Conservation (phyloP, 1,140 invertebrate genomes). For the Antheraea mylitta region DNA sequence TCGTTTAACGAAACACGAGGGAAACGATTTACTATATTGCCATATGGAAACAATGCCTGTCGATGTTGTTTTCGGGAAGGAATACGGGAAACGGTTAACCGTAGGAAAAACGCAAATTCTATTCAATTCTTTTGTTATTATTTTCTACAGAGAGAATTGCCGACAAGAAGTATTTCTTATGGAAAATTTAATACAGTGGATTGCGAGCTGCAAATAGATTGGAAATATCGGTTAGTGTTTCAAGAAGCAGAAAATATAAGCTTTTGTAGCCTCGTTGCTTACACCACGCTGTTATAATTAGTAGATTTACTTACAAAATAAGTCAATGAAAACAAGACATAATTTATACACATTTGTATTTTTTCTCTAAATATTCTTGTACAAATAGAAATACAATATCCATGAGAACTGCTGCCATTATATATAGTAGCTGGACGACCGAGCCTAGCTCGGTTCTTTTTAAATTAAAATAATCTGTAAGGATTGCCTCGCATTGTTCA, state of each 20-base stretch:
- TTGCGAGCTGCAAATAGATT: constrained; percentile 36
- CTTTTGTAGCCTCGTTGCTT: background rate
- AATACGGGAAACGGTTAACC: constrained; percentile 28
- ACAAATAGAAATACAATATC: too few species aligned
- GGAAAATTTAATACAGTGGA: constrained; percentile 50
- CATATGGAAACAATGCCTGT: constrained; percentile 40
- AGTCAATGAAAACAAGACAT: background rate
- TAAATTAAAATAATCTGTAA: too few species aligned
- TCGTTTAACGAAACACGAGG: constrained; percentile 29
- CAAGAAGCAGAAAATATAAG: background rate
- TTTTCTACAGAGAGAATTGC: constrained; percentile 42
- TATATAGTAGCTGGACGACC: too few species aligned
- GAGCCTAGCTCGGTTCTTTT: too few species aligned
- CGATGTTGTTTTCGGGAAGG: constrained; percentile 35
- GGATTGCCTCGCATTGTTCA: too few species aligned
- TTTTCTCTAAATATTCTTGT: too few species aligned
- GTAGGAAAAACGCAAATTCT: constrained; percentile 47
- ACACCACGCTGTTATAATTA: background rate
- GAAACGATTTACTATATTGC: constrained; percentile 43
- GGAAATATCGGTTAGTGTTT: constrained; percentile 45
- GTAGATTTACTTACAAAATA: background rate
- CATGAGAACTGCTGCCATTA: too few species aligned
- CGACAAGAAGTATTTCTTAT: constrained; percentile 34
- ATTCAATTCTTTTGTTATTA: constrained; percentile 57
- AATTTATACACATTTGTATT: background rate